Evolutionary conservation across 2,797 vertebrate genomes (phyloP).

Genomic region (Semaprochilodus insignis): DNA sequence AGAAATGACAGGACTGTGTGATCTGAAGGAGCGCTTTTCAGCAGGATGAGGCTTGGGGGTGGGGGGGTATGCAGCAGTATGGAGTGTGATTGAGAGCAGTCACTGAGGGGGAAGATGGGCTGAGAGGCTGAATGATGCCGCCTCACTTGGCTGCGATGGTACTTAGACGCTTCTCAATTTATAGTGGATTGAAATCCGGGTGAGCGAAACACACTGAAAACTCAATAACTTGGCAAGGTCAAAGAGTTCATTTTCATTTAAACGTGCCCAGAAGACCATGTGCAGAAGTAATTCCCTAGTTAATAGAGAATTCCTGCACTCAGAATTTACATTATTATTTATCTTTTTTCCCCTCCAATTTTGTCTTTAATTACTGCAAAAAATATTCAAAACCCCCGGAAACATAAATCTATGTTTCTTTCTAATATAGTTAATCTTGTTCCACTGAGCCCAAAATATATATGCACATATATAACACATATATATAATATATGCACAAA

Average conservation of each 20-base stretch:
- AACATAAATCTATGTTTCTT: too few species aligned
- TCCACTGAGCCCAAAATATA: too few species aligned
- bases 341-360: too few species aligned
- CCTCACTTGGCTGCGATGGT: neutral
- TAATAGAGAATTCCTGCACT: neutral
- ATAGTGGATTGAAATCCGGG: slow-evolving; percentile 3
- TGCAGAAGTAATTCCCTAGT: neutral
- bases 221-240: neutral
- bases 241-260: slow-evolving; percentile 8
- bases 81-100: slow-evolving; percentile 31
- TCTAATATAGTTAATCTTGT: too few species aligned
- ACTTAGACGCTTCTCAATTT: slow-evolving; percentile 14
- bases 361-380: too few species aligned
- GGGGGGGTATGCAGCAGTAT: slow-evolving; percentile 22
- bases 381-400: too few species aligned
- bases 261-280: neutral
- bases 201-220: neutral
- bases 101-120: slow-evolving; percentile 11
- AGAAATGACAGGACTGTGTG: slow-evolving; percentile 67
- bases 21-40: slow-evolving; percentile 66
- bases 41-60: slow-evolving; percentile 64
- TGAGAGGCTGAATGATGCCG: slow-evolving; percentile 15
- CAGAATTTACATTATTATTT: neutral
- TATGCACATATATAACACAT: too few species aligned
- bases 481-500: too few species aligned